Conservation (phyloP, 2,888 invertebrate genomes). For the Tuta absoluta region DNA sequence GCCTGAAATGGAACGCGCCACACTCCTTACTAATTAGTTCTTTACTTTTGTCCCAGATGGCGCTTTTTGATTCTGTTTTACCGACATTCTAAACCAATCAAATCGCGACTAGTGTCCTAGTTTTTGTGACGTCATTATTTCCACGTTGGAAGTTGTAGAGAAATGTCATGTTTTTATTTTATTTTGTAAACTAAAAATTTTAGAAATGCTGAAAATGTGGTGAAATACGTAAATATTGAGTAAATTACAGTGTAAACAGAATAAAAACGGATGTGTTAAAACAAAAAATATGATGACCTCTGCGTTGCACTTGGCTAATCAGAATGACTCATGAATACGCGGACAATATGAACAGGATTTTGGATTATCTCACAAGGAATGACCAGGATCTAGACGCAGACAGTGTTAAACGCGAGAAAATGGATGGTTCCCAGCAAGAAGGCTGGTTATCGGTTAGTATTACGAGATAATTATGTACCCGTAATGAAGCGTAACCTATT, state of each 20-base stretch:
- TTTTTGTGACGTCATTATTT: constrained; percentile 83
- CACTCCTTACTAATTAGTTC: background rate
- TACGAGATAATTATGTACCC: constrained; percentile 27
- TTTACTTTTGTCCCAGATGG: constrained; percentile 53
- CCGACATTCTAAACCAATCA: constrained; percentile 63
- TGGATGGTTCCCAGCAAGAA: constrained; percentile 68
- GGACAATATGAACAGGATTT: constrained; percentile 68
- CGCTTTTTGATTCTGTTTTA: constrained; percentile 53
- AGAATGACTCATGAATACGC: constrained; percentile 56
- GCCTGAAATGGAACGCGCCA: no score
- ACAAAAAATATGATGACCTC: constrained; percentile 44
- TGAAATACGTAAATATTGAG: constrained; percentile 33
- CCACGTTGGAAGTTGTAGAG: constrained; percentile 83
- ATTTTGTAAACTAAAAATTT: constrained; percentile 57
- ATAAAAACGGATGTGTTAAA: constrained; percentile 25
- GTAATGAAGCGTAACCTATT: constrained; percentile 43
- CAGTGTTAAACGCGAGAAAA: constrained; percentile 56
- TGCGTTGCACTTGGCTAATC: constrained; percentile 43
- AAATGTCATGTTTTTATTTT: constrained; percentile 68
- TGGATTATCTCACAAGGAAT: constrained; percentile 67
- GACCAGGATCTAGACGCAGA: constrained; percentile 56
- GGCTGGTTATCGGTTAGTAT: constrained; percentile 64
- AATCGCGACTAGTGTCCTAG: constrained; percentile 66
- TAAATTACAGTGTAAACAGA: constrained; percentile 35
- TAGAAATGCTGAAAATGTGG: constrained; percentile 37